A percentile compares a stretch with the other conserved stretches of the same genome.
phyloP scores from a whole-genome alignment of 2,888 invertebrate genomes.

The Zelleria hepariella region DNA sequence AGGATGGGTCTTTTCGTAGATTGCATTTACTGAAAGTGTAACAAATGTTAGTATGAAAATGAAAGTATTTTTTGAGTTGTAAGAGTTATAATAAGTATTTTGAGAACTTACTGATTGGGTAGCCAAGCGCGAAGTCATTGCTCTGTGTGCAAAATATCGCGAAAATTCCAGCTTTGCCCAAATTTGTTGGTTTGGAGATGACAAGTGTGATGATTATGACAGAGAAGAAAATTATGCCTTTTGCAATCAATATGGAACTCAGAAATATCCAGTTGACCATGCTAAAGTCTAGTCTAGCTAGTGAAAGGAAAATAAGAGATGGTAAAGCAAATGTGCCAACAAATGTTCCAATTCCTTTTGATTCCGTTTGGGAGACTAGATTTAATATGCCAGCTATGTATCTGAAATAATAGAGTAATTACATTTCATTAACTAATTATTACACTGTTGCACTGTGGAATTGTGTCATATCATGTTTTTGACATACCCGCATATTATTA shows the following conservation, averaged over 20 bases:
- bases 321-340: slow-evolving; percentile 95
- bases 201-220: slow-evolving; percentile 84
- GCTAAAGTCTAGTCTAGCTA: slow-evolving; percentile 86
- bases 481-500: slow-evolving; percentile 90
- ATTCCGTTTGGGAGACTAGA: slow-evolving; percentile 85
- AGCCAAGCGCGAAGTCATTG: slow-evolving; percentile 97
- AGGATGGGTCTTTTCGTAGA: slow-evolving; percentile 88
- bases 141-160: slow-evolving; percentile 97
- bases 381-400: slow-evolving; percentile 89
- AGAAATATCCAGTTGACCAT: slow-evolving; percentile 94
- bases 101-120: slow-evolving; percentile 85
- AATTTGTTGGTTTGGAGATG: slow-evolving; percentile 84
- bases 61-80: background rate
- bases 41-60: slow-evolving; percentile 36
- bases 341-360: slow-evolving; percentile 92
- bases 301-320: slow-evolving; percentile 89
- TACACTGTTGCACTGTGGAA: background rate
- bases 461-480: too few relatives aligned
- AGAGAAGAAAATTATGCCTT: slow-evolving; percentile 85
- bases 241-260: slow-evolving; percentile 86
- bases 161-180: slow-evolving; percentile 90
- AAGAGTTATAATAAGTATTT: slow-evolving; percentile 4
- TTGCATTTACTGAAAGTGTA: slow-evolving; percentile 78
- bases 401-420: slow-evolving; percentile 53
- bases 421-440: too few relatives aligned